Evolutionary conservation across 1,140 invertebrate species (phyloP).

Genomic region (Epicauta chinensis): DNA sequence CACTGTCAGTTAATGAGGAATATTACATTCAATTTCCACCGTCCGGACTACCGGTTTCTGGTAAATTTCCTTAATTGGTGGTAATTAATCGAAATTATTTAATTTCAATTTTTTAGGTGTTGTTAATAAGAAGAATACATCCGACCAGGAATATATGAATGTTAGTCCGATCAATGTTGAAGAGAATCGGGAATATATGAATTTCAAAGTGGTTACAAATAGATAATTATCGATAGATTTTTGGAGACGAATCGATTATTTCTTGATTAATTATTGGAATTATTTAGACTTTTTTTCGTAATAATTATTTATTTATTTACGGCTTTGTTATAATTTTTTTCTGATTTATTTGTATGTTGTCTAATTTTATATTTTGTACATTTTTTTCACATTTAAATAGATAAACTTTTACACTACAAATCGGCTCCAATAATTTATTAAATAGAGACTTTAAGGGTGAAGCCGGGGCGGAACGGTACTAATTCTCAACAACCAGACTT

Average conservation of each 20-base stretch:
- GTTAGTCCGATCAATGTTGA: conserved; percentile 6
- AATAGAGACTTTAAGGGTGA: too few species aligned
- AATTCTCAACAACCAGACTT: too few species aligned
- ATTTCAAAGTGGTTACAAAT: conserved; percentile 17
- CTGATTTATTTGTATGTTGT: conserved; percentile 22
- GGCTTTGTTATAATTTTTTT: conserved; percentile 16
- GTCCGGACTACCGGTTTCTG: conserved; percentile 45
- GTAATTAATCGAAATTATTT: background rate
- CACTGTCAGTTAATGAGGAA: conserved; percentile 13
- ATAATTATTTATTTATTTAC: conserved; percentile 24
- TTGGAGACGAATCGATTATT: background rate
- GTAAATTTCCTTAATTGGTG: conserved; percentile 27
- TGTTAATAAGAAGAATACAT: background rate
- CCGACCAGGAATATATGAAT: conserved; percentile 22
- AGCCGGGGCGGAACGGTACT: too few species aligned
- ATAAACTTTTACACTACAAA: too few species aligned
- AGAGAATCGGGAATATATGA: conserved; percentile 23
- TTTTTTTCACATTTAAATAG: conserved; percentile 12
- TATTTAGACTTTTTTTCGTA: conserved; percentile 17
- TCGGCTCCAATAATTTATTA: background rate
- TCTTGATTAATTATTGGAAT: conserved; percentile 1
- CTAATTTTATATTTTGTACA: conserved; percentile 31
- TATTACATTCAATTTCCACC: conserved; percentile 50
- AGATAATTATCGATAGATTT: conserved; percentile 11
- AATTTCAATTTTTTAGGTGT: conserved; percentile 9